Base-by-base conservation (phyloP, 1,140 invertebrate genomes). In the Drosophila melanogaster region DNA sequence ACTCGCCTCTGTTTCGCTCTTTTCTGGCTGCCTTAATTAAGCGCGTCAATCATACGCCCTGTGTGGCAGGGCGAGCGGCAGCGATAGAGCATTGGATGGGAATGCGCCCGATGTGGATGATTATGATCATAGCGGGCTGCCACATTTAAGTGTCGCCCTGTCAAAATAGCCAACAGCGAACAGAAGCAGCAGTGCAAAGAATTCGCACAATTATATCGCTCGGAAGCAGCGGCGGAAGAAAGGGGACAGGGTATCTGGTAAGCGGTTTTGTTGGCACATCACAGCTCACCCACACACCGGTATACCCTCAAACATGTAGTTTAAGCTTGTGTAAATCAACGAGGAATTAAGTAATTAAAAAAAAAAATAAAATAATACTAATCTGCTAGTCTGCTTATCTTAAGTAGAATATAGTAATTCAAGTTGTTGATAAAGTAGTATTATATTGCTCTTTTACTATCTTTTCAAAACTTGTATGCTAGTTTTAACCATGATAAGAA, bases 41-140 rank as follows among this genome's bases (percentile, higher is more conserved):
- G 62, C 69, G 64, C 69, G 73, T 85, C 81, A 81, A 87, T 85
- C 81, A 85, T 85, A 87, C 81, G 81, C 78, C 81, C 77, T 53
- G 81, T 84, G 77, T 61, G 72, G 55, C 60, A 40, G 44, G 44
- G 12, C 38, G 26, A 61, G 22, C 26, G 57, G 17, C 5, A 69
- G 44, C 35, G 58, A 77, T 65, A 80, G 62, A 46, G 55, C 57
- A 75, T 64, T 19, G 38, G 57, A 54, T 59, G 40, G 47, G 55
- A 55, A 44, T 65, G 59, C 43, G 19, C 40, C 60, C 54, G 69
- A 35, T 40, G 40, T 33, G 49, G 24, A 69, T 69, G 47, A 65
- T 83, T 40, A 60, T 70, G 53, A 60, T 51, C 43, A 61, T 61
- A 47, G 51, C 57, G 58, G 41, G 49, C 58, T 70, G 79, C 69